Conservation (phyloP, 2,113 vertebrate genomes). For the Macaca mulatta region DNA sequence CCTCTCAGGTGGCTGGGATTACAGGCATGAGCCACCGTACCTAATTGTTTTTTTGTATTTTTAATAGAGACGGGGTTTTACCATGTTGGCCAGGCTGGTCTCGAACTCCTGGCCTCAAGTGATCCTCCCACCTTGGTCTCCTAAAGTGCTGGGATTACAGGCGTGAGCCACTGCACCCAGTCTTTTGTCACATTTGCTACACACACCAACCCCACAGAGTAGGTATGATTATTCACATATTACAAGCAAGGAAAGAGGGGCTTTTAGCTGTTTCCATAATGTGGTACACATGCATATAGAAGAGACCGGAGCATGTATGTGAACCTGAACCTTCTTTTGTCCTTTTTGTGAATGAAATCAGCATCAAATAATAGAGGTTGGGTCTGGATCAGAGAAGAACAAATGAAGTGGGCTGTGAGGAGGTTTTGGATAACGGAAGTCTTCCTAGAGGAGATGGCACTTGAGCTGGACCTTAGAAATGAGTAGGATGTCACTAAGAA, state of each 20-base stretch:
- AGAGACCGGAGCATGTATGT: not conserved
- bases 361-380: not conserved
- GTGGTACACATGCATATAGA: accelerated
- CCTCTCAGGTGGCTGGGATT: no score
- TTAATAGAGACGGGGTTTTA: no score
- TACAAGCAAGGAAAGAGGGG: not conserved
- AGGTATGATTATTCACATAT: not conserved
- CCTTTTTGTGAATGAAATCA: not conserved
- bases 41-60: no score
- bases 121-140: no score
- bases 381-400: not conserved
- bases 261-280: not conserved
- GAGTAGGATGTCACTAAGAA: not conserved
- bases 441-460: not conserved
- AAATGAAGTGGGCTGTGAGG: not conserved
- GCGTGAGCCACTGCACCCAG: no score
- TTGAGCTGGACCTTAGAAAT: not conserved
- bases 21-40: no score
- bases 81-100: no score
- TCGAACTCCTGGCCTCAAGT: no score
- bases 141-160: no score
- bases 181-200: not conserved
- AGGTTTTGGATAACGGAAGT: not conserved
- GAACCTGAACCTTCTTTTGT: not conserved
- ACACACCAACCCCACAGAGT: not conserved